Percentiles rank a stretch among this genome's conserved stretches.
Conservation (phyloP, 2,888 invertebrate species). For the Erynnis tages region DNA sequence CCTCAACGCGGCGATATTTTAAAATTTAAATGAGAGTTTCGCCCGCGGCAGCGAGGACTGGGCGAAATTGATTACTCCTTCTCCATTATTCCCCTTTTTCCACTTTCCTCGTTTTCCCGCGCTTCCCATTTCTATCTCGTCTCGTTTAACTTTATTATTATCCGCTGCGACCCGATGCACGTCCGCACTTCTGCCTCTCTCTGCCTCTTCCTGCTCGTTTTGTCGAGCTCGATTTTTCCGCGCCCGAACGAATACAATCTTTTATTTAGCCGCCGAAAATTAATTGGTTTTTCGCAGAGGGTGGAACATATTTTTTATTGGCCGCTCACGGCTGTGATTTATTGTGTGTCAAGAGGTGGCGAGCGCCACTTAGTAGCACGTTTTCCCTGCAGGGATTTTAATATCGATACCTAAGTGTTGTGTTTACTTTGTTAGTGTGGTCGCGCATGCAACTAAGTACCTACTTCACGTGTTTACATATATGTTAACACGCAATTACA, state of each 20-base stretch:
- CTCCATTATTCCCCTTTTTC: conserved; percentile 80
- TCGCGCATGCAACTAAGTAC: not conserved
- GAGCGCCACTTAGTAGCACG: conserved; percentile 77
- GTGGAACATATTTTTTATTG: conserved; percentile 81
- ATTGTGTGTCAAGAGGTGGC: conserved; percentile 81
- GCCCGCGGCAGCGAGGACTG: conserved; percentile 71
- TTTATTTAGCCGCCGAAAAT: conserved; percentile 79
- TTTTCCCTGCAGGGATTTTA: conserved; percentile 63
- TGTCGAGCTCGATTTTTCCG: conserved; percentile 53
- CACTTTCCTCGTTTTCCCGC: conserved; percentile 68
- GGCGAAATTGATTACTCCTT: conserved; percentile 81
- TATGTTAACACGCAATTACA: too few species aligned
- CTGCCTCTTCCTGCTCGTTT: conserved; percentile 32
- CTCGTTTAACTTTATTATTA: conserved; percentile 76
- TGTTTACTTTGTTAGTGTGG: not conserved
- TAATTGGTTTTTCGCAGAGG: conserved; percentile 81
- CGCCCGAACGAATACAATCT: conserved; percentile 70
- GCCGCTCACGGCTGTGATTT: conserved; percentile 78
- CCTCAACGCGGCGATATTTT: conserved; percentile 73
- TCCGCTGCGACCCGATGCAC: conserved; percentile 37
- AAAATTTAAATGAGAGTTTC: conserved; percentile 78
- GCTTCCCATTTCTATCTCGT: conserved; percentile 67
- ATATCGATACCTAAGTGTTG: conserved; percentile 32
- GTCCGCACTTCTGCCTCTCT: conserved; percentile 32
- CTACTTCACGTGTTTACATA: too few species aligned